Percentiles rank a stretch among this genome's conserved stretches.
phyloP scores from a whole-genome alignment of 1,140 invertebrate genomes.

The Ceratina japonica region DNA sequence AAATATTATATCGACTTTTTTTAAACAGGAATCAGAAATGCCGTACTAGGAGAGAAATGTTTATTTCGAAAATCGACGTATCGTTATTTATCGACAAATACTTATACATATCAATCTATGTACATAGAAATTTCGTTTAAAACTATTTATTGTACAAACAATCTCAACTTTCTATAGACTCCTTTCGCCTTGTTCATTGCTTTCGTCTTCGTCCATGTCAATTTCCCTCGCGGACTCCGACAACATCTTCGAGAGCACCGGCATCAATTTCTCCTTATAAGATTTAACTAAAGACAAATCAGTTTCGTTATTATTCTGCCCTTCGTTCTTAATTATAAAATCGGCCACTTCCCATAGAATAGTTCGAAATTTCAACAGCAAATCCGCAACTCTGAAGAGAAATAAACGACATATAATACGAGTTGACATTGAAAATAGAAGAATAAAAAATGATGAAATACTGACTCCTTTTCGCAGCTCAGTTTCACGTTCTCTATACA shows the following conservation, averaged over 20 bases:
- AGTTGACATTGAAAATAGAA: not conserved
- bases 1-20: not conserved
- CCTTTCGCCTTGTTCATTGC: not conserved
- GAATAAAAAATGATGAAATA: slow-evolving; percentile 44
- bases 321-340: slow-evolving; percentile 79
- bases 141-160: not conserved
- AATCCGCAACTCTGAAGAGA: slow-evolving; percentile 74
- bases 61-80: not conserved
- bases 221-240: not conserved
- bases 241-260: slow-evolving; percentile 14
- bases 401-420: slow-evolving; percentile 48
- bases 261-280: slow-evolving; percentile 20
- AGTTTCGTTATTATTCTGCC: not conserved
- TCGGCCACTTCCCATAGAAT: slow-evolving; percentile 79
- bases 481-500: slow-evolving; percentile 72
- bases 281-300: not conserved
- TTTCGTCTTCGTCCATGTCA: not conserved
- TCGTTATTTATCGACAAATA: not conserved
- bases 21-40: not conserved
- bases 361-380: slow-evolving; percentile 76
- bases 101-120: not conserved
- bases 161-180: not conserved
- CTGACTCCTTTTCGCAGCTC: slow-evolving; percentile 74
- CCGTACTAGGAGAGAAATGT: no score
- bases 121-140: not conserved